Evolutionary conservation across 2,888 invertebrate genomes (phyloP), one percentile per base, ranked within the genome.

Genomic region (Heliconius erato): DNA sequence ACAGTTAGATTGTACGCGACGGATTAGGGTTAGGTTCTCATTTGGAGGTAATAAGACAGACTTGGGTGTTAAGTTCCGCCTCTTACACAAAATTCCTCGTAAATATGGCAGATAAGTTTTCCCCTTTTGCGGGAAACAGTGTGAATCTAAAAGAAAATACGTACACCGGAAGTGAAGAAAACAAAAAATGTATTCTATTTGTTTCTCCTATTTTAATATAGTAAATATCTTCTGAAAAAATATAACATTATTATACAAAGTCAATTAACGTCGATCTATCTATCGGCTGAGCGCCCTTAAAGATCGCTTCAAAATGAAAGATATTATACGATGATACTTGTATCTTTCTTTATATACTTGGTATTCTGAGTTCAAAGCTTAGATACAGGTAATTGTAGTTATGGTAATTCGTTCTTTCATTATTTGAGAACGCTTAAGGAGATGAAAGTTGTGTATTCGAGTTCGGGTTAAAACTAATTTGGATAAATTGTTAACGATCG

Each of bases 261-360:
- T 71, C 71, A 71, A 71, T 71, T 71, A 71, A 26, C 14, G n/a
- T 16, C 26, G 44, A 71, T 71, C 44, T 44, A 71, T 71, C 40
- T 40, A 71, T 40, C 71, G 40, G 71, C 14, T 40, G 71, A 71
- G 71, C 26, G 35, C 23, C 12, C 71, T 71, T 71, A 35, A 71
- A n/a, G 40, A 14, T n/a, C 14, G n/a, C 40, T 71, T 71, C n/a
- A 71, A 23, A 40, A 40, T 71, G 40, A 71, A 44, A 71, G 71
- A 40, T 40, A 71, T 44, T 71, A 40, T 40, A 40, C 14, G 40
- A 71, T 40, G 71, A n/a, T n/a, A 4, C 71, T 71, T 35, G 40
- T 71, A 40, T 16, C 14, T 40, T n/a, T 14, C 23, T 23, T 35
- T 6, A n/a, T 71, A 2, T 44, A 44, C 40, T 44, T 71, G 40